Evolutionary conservation across 2,113 vertebrate genomes (phyloP).

Genomic region (Ptychochromis oligacanthus): DNA sequence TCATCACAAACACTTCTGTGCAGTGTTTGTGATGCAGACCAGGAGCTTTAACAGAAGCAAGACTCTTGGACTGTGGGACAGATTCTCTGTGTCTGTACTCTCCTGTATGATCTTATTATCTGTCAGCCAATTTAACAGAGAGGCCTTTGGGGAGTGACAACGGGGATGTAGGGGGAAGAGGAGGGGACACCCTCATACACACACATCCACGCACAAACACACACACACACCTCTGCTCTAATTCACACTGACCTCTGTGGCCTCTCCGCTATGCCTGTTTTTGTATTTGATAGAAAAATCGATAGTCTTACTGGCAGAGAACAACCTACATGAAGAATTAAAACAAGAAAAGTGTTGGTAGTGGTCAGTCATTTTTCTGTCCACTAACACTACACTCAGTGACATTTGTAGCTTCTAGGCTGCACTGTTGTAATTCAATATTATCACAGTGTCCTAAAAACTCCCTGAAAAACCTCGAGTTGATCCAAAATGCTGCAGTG

Average conservation of each 20-base stretch:
- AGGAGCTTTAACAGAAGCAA: conserved; percentile 40
- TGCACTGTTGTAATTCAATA: neutral
- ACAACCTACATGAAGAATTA: conserved; percentile 73
- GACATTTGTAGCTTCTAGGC: neutral
- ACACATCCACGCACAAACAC: conserved; percentile 6
- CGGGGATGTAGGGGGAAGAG: conserved; percentile 59
- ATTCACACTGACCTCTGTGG: conserved; percentile 76
- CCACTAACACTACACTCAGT: conserved; percentile 19
- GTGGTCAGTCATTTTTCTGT: conserved; percentile 66
- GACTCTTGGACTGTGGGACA: conserved; percentile 63
- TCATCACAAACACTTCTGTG: neutral
- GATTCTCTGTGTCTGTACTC: conserved; percentile 70
- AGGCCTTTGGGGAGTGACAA: conserved; percentile 78
- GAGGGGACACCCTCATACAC: conserved; percentile 34
- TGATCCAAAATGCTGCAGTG: neutral
- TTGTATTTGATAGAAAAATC: conserved; percentile 80
- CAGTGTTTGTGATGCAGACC: conserved; percentile 30
- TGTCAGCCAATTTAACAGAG: conserved; percentile 80
- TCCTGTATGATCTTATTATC: conserved; percentile 78
- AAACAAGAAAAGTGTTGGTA: conserved; percentile 70
- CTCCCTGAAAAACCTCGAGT: neutral
- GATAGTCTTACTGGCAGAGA: conserved; percentile 70
- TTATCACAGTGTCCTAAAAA: neutral
- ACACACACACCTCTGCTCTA: conserved; percentile 65
- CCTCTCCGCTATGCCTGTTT: conserved; percentile 73